A percentile compares a stretch with the other conserved stretches of the same genome.
These are phyloP conservation scores for Gallinago media DNA, from an alignment of 2,113 vertebrate species.

Conservation along the genomic window DNA sequence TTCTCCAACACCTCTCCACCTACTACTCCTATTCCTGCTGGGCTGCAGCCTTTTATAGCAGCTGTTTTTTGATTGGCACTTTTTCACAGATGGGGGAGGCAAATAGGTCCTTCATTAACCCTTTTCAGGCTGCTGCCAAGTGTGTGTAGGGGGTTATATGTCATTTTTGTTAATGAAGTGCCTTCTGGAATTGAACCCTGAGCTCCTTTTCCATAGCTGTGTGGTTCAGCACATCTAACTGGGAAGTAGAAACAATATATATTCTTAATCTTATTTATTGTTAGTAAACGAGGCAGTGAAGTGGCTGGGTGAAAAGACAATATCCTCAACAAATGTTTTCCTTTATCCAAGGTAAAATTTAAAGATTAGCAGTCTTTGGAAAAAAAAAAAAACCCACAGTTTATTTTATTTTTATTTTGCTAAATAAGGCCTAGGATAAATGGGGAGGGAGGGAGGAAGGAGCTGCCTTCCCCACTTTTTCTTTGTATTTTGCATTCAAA, in stretches of 20 bases:
- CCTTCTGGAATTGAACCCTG: slow-evolving; percentile 45
- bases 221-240: neutral
- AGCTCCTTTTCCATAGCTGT: neutral
- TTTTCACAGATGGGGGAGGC: slow-evolving; percentile 69
- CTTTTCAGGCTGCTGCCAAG: slow-evolving; percentile 62
- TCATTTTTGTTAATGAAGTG: slow-evolving; percentile 50
- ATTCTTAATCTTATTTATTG: slow-evolving; percentile 6
- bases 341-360: neutral
- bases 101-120: slow-evolving; percentile 68
- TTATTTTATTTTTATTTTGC: neutral
- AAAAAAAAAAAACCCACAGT: neutral
- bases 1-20: slow-evolving; percentile 47
- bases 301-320: neutral
- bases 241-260: slow-evolving; percentile 12
- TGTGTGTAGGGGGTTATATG: neutral
- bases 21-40: slow-evolving; percentile 50
- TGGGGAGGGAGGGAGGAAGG: neutral
- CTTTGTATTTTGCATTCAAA: neutral
- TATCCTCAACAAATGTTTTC: neutral
- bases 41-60: slow-evolving; percentile 67
- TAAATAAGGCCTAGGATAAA: neutral
- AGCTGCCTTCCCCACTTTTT: neutral
- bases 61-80: slow-evolving; percentile 60
- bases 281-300: slow-evolving; percentile 3
- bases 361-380: neutral